Conservation (phyloP, 2,113 vertebrate species). For the Balaenoptera acutorostrata region DNA sequence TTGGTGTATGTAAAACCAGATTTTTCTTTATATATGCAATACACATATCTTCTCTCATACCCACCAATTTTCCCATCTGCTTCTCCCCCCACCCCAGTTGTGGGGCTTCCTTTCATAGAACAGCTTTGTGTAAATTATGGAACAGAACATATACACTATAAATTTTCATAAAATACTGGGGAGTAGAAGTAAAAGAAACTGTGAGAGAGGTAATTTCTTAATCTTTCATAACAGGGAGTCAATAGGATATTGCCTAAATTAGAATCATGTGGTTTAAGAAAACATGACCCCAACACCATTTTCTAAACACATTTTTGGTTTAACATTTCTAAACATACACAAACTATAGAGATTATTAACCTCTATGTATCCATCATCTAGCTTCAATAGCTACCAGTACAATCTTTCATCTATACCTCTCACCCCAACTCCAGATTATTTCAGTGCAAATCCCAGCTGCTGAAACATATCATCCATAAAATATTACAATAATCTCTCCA, state of each 20-base stretch:
- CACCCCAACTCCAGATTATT: neutral
- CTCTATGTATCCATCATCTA: neutral
- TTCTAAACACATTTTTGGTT: neutral
- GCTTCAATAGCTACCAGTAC: neutral
- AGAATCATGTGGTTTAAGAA: neutral
- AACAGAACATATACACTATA: neutral
- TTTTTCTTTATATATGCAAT: neutral
- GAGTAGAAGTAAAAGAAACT: neutral
- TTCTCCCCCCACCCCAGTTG: neutral
- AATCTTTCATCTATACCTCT: neutral
- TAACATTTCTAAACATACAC: neutral
- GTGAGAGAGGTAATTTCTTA: neutral
- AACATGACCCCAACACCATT: neutral
- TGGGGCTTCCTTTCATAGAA: neutral
- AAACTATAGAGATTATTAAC: neutral
- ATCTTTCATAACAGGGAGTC: neutral
- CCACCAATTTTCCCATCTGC: neutral
- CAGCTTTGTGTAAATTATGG: neutral
- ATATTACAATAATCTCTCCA: too few species aligned
- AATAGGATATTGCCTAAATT: neutral
- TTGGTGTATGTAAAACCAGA: neutral
- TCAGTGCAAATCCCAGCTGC: too few species aligned
- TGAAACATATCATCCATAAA: too few species aligned
- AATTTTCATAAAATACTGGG: neutral
- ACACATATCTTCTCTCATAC: neutral